These are phyloP conservation scores for Grapholita molesta DNA, from an alignment of 1,140 invertebrate genomes.

Conservation along the genomic window DNA sequence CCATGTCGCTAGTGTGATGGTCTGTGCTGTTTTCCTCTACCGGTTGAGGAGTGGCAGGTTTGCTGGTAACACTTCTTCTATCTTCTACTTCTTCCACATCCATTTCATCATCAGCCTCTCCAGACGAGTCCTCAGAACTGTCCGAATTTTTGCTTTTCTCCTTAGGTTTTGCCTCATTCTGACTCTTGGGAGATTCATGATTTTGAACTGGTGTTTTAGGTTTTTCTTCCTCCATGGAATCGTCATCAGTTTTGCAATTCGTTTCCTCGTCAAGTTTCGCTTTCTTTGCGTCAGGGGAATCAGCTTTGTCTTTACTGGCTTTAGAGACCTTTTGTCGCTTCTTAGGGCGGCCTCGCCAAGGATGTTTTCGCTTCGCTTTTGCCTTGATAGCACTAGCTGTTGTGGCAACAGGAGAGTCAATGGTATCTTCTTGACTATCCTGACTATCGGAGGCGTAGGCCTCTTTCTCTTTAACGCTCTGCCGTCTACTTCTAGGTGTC, in stretches of 20 bases:
- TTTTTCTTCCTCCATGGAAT: conserved; percentile 44
- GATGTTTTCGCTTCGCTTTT: conserved; percentile 69
- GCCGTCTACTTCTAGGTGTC: conserved; percentile 43
- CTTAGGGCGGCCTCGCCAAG: conserved; percentile 46
- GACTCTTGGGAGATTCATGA: conserved; percentile 26
- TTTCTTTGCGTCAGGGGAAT: conserved; percentile 53
- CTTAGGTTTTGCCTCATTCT: conserved; percentile 50
- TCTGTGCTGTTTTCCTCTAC: conserved; percentile 62
- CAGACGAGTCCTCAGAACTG: conserved; percentile 79
- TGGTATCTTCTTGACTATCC: conserved; percentile 65
- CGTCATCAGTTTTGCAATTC: conserved; percentile 48
- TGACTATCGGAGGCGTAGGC: conserved; percentile 66
- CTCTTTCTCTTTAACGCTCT: conserved; percentile 44
- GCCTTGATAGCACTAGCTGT: conserved; percentile 42
- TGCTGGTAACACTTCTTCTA: conserved; percentile 48
- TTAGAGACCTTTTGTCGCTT: conserved; percentile 52
- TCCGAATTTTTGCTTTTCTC: conserved; percentile 79
- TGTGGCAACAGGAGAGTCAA: conserved; percentile 29
- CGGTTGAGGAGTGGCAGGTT: conserved; percentile 55
- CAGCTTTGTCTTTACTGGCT: conserved; percentile 27
- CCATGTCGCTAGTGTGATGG: conserved; percentile 71
- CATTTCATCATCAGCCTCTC: conserved; percentile 82
- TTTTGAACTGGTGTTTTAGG: conserved; percentile 26
- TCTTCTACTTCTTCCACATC: conserved; percentile 79
- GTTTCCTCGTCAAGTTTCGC: conserved; percentile 42